Conservation (phyloP, 1,140 invertebrate genomes). For the Conus ventricosus region DNA sequence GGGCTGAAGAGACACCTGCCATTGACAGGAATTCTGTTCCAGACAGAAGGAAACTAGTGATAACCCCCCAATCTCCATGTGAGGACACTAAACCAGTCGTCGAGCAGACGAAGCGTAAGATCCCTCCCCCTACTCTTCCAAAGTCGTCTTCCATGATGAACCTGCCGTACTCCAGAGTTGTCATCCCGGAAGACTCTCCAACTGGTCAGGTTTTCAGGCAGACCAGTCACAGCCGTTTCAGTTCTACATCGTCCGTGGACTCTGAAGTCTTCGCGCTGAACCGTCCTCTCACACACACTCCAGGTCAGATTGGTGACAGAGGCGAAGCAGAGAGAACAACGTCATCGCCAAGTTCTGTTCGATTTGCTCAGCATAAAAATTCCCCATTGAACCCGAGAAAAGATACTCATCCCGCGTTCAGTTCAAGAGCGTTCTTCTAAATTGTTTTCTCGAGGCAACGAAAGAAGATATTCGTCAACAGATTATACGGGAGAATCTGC, state of each 20-base stretch:
- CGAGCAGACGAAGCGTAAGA: not conserved
- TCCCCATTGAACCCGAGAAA: not conserved
- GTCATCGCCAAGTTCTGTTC: not conserved
- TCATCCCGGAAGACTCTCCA: not conserved
- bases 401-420: not conserved
- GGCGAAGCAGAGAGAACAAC: not conserved
- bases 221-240: not conserved
- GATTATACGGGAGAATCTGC: not conserved
- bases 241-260: conserved; percentile 2
- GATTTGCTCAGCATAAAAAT: not conserved
- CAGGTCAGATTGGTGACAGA: not conserved
- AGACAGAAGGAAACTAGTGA: not conserved
- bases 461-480: not conserved
- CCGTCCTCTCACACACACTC: not conserved
- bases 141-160: not conserved
- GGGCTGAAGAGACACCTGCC: not conserved
- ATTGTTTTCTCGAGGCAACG: not conserved
- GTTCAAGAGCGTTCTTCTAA: not conserved
- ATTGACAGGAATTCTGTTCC: not conserved
- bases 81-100: not conserved
- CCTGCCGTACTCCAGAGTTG: not conserved
- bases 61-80: not conserved
- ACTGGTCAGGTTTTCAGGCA: not conserved
- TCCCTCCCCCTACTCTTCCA: not conserved
- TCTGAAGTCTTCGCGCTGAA: not conserved